Evolutionary conservation across 2,797 vertebrate genomes (phyloP), one percentile per base, ranked within the genome.

Genomic region (Sparus aurata): DNA sequence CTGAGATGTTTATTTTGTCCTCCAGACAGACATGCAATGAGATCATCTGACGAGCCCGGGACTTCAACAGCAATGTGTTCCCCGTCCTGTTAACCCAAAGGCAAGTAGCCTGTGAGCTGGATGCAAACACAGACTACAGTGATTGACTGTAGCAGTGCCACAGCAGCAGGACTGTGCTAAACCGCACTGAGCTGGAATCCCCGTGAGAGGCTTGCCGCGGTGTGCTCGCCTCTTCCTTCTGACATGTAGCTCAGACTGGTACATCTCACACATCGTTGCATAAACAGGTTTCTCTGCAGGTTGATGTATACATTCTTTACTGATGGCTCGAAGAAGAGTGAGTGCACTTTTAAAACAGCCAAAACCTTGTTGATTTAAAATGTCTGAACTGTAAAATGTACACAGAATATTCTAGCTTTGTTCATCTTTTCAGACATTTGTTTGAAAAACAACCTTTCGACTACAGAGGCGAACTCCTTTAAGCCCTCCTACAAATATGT

Each of bases 71-170:
- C 3, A 13, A 53, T 64, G 68, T 60, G 61, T 58, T 69, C 70
- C 45, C 25, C 53, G 12, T 30, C n/a, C 6, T 18, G 20, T 20
- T 69, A 27, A 55, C 43, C 65, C 65, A 43, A 25, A 70, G 70
- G 61, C 75, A 74, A 57, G 73, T 6, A 60, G 57, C 23, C 55
- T 45, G 53, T 68, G 55, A 81, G 64, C 62, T 43, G 45, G 66
- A 52, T 55, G 77, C 76, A 85, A 78, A 87, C 83, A 87, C 47
- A 79, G 79, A 75, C 73, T 77, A 78, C 74, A 82, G 59, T 77
- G 75, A 61, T 12, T 13, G 73, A 79, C 65, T 84, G 50, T 74
- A 52, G 58, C 50, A 1, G 62, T 59, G 64, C 76, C 85, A 55
- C 58, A 64, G 61, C 81, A 69, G 74, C 83, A 79, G 71, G 76